A percentile compares a stretch with the other conserved stretches of the same genome.
phyloP scores from a whole-genome alignment of 2,888 invertebrate genomes.

The Zhengitettix transpicula region DNA sequence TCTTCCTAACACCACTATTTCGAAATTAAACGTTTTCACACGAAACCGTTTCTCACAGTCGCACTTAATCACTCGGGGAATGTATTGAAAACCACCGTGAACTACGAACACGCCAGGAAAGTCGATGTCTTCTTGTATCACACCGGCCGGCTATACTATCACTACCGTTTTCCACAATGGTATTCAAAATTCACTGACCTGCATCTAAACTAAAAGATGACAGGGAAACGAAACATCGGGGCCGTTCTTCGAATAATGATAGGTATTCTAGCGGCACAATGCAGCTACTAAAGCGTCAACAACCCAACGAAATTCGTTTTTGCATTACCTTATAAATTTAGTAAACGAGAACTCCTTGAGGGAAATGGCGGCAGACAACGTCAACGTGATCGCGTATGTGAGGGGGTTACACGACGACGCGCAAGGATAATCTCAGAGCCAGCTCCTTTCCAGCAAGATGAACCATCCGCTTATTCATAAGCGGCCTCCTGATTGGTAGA shows the following conservation, averaged over 20 bases:
- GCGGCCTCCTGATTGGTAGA: neutral
- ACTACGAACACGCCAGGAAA: too few species aligned
- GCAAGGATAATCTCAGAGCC: slow-evolving; percentile 38
- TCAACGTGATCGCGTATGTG: slow-evolving; percentile 23
- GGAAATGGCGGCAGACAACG: slow-evolving; percentile 47
- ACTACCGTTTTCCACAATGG: too few species aligned
- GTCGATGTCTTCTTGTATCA: neutral
- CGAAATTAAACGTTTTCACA: too few species aligned
- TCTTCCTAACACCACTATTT: too few species aligned
- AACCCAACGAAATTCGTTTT: neutral
- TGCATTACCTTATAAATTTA: slow-evolving; percentile 40
- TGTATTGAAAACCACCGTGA: too few species aligned
- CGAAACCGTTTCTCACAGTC: too few species aligned
- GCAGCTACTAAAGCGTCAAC: neutral
- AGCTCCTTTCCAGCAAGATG: slow-evolving; percentile 5
- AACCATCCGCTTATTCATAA: neutral
- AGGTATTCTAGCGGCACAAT: too few species aligned
- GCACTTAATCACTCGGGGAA: too few species aligned
- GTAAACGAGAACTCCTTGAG: slow-evolving; percentile 33
- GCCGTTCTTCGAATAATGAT: too few species aligned
- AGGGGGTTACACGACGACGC: slow-evolving; percentile 67
- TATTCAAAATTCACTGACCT: too few species aligned
- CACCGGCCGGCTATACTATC: slow-evolving; percentile 7
- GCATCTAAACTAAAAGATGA: too few species aligned
- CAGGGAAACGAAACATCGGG: too few species aligned